Evolutionary conservation across 2,888 invertebrate genomes (phyloP).

Genomic region (Amiota mariae): DNA sequence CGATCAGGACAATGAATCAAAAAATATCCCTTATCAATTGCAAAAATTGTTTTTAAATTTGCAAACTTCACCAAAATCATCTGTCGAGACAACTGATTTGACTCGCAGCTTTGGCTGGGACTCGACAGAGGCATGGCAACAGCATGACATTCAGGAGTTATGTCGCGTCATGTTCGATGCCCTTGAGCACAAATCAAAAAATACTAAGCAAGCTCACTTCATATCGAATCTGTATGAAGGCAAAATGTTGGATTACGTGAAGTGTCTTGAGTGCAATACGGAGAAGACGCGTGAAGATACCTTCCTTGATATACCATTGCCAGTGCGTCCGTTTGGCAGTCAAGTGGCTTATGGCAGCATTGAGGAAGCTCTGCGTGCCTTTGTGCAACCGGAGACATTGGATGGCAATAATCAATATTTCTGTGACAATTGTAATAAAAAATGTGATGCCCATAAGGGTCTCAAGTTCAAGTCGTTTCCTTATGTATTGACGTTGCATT

Average conservation of each 20-base stretch:
- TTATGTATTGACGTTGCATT: conserved; percentile 87
- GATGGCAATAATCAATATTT: conserved; percentile 89
- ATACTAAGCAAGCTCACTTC: conserved; percentile 86
- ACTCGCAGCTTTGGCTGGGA: conserved; percentile 94
- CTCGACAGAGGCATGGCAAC: conserved; percentile 91
- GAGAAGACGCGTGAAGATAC: conserved; percentile 88
- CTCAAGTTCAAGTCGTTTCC: conserved; percentile 90
- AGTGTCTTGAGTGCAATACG: conserved; percentile 87
- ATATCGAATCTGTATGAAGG: conserved; percentile 86
- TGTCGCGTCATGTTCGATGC: conserved; percentile 94
- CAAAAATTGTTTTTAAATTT: conserved; percentile 89
- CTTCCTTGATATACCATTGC: conserved; percentile 89
- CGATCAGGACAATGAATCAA: conserved; percentile 80
- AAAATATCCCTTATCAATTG: conserved; percentile 89
- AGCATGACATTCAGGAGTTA: conserved; percentile 93
- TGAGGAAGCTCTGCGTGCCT: conserved; percentile 87
- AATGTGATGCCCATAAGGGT: conserved; percentile 92
- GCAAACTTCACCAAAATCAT: conserved; percentile 85
- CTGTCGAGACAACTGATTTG: conserved; percentile 89
- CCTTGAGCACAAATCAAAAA: conserved; percentile 86
- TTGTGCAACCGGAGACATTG: conserved; percentile 87
- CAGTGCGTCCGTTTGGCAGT: conserved; percentile 88
- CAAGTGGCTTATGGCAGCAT: conserved; percentile 84
- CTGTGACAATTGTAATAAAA: conserved; percentile 89
- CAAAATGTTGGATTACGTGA: conserved; percentile 91